phyloP scores from a whole-genome alignment of 2,113 vertebrate species.

The Cnemophilus loriae region DNA sequence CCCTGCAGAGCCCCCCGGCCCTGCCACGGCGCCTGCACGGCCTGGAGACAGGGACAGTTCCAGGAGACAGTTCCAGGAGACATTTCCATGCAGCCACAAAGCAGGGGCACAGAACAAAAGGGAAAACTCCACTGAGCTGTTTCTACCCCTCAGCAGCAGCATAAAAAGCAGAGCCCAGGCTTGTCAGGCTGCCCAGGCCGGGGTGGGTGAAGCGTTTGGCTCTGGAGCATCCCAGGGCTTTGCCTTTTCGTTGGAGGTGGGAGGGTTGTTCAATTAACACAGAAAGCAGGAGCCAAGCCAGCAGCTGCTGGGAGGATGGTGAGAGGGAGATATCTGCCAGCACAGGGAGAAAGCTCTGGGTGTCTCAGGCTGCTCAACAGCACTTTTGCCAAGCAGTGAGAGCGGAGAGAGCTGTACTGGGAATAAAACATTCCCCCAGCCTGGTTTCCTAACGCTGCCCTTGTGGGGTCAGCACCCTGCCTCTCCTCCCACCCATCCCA shows the following conservation, averaged over 20 bases:
- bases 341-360: not conserved
- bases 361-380: not conserved
- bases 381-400: not conserved
- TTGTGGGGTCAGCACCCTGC: not conserved
- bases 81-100: not conserved
- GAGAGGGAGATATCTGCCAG: not conserved
- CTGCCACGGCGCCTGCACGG: not conserved
- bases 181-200: not conserved
- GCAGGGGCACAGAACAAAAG: not conserved
- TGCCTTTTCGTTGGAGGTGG: not conserved
- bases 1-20: not conserved
- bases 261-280: not conserved
- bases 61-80: not conserved
- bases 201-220: not conserved
- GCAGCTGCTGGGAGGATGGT: not conserved
- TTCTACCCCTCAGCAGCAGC: not conserved
- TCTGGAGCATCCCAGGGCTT: not conserved
- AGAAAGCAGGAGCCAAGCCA: not conserved
- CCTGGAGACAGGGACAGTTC: not conserved
- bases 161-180: not conserved
- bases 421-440: not conserved
- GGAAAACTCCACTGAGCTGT: not conserved
- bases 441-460: not conserved
- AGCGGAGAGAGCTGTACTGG: rapidly evolving
- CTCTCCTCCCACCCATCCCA: not conserved